A percentile compares a stretch with the other conserved stretches of the same genome.
These are phyloP conservation scores for Myotis brandtii DNA, from an alignment of 2,113 vertebrate genomes.

Conservation along the genomic window DNA sequence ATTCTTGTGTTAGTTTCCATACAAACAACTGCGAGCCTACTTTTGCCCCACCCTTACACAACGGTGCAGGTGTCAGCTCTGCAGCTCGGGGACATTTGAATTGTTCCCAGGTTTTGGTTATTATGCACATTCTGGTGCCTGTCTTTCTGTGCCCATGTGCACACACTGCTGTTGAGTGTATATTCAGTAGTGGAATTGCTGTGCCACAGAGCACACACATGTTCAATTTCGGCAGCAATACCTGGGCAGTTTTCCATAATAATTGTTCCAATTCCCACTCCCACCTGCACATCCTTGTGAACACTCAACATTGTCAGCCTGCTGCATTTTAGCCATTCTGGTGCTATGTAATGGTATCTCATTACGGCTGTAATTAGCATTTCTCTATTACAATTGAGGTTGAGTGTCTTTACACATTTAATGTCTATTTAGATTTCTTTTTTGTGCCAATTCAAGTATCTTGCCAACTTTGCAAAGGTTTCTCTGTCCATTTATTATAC, in stretches of 20 bases:
- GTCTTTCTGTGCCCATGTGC: not conserved
- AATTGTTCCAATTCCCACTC: not conserved
- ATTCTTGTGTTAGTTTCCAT: not conserved
- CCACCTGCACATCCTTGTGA: not conserved
- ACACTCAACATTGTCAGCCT: not conserved
- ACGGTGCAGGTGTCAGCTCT: not conserved
- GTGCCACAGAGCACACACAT: not conserved
- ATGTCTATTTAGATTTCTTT: conserved; percentile 4
- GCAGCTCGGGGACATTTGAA: not conserved
- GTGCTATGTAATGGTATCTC: not conserved
- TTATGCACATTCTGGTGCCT: not conserved
- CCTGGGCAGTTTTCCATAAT: not conserved
- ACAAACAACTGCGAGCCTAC: not conserved
- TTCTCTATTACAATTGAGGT: not conserved
- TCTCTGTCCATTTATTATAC: not conserved
- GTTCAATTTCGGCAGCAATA: not conserved
- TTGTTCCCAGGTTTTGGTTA: not conserved
- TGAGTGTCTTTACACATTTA: not conserved
- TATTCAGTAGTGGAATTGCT: not conserved
- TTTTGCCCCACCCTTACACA: not conserved
- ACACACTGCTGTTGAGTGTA: not conserved
- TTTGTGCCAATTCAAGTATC: not conserved
- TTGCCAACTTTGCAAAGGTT: not conserved
- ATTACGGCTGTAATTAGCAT: not conserved
- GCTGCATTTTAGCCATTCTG: not conserved